Conservation (phyloP, 2,113 vertebrate species). For the Cryptomyrus ogoouensis region DNA sequence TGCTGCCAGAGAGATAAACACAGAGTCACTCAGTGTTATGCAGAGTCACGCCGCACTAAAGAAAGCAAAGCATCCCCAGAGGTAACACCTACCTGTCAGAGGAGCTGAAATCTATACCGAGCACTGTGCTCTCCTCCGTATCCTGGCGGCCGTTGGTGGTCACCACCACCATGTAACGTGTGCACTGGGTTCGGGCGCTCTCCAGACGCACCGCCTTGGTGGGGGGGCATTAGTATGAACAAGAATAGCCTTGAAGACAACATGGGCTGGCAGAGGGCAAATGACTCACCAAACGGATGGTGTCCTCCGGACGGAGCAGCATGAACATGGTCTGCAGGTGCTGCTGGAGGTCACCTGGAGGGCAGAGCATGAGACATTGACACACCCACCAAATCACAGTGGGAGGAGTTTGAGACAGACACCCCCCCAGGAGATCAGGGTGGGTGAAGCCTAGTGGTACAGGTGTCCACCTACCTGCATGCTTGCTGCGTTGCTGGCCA, state of each 20-base stretch:
- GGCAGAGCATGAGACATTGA: not conserved
- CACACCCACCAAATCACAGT: not conserved
- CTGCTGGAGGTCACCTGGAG: conserved; percentile 83
- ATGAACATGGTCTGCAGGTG: conserved; percentile 98
- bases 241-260: not conserved
- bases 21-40: not conserved
- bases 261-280: not conserved
- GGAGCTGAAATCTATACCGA: conserved; percentile 89
- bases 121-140: conserved; percentile 92
- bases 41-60: not conserved
- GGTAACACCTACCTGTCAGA: conserved; percentile 74
- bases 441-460: not conserved
- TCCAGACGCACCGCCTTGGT: conserved; percentile 88
- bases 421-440: not conserved
- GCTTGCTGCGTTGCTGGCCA: conserved; percentile 85
- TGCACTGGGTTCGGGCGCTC: conserved; percentile 82
- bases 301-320: conserved; percentile 90
- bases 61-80: not conserved
- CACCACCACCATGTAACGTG: conserved; percentile 95
- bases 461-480: conserved; percentile 68
- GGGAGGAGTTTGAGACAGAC: not conserved
- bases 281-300: conserved; percentile 83
- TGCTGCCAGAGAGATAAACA: conserved; percentile 55
- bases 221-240: not conserved
- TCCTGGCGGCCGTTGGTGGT: conserved; percentile 92